Evolutionary conservation across 2,888 invertebrate species (phyloP).

Genomic region (Netelia virgata): DNA sequence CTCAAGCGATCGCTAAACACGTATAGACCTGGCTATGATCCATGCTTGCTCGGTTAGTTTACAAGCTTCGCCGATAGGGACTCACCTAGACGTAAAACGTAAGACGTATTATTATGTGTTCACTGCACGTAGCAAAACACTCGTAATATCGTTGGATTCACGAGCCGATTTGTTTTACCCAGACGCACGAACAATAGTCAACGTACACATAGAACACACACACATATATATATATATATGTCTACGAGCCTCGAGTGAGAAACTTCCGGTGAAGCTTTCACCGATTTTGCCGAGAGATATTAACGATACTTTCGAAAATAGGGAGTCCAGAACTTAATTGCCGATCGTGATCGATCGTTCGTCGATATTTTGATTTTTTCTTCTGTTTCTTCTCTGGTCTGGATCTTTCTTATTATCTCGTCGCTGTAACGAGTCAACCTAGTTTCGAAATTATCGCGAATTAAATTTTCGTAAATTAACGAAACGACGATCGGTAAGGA

Average conservation of each 20-base stretch:
- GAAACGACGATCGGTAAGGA: slow-evolving; percentile 43
- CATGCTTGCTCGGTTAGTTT: slow-evolving; percentile 21
- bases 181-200: slow-evolving; percentile 36
- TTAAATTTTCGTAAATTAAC: slow-evolving; percentile 26
- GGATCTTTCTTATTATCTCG: too few relatives aligned
- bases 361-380: background rate
- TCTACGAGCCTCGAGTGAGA: background rate
- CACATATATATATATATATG: too few relatives aligned
- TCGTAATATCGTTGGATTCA: slow-evolving; percentile 69
- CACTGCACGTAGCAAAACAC: slow-evolving; percentile 23
- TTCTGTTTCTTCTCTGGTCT: background rate
- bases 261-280: background rate
- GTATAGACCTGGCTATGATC: slow-evolving; percentile 4
- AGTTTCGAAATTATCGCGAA: background rate
- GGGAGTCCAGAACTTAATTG: background rate
- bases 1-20: background rate
- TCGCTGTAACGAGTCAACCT: background rate
- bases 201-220: too few relatives aligned
- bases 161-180: slow-evolving; percentile 53
- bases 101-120: slow-evolving; percentile 63
- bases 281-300: background rate
- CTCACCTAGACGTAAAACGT: slow-evolving; percentile 60
- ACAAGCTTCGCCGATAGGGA: background rate
- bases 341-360: slow-evolving; percentile 11
- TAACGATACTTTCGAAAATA: background rate